Base-by-base conservation (phyloP, 2,113 vertebrate species). In the Alethe diademata region DNA sequence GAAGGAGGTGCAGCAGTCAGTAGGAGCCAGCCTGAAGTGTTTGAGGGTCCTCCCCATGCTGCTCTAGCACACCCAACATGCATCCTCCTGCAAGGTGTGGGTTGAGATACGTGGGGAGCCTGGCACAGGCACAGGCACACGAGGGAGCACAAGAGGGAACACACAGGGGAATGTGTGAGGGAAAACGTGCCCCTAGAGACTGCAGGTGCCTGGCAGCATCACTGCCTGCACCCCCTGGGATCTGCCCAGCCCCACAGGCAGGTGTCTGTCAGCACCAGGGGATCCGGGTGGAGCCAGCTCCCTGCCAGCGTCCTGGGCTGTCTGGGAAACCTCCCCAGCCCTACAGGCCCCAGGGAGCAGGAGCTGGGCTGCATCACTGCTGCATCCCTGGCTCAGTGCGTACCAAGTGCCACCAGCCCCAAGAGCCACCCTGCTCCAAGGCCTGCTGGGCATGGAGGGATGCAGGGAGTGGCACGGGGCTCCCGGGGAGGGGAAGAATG, bases 391-490 rank as follows among this genome's bases (percentile, higher is more conserved):
- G 19, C 53, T 24, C 5, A 0, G 33, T 1, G 47, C 0, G 12
- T 1, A 23, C 54, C 5, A 65, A 43, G 53, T 6, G 31, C 38
- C 78, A 36, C 3, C 42, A 22, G 6, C 2, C n/a, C 47, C 5
- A 1, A 43, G 5, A 25, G 12, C 43, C 10, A 2, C 31, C 35
- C 26, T 0, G 2, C 48, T 12, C 29, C 26, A 4, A 79, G 42
- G 23, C 61, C 57, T 22, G 4, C 4, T 6, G 38, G 72, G 42
- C 70, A 43, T 1, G 4, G 31, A 62, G 6, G 14, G 56, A 48
- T 8, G 54, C 31, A 23, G 0, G 0, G 45, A n/a, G 22, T 8
- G 60, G 18, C 10, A 60, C 4, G 0, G 16, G 24, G 14, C 2
- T 26, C 45, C 50, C 47, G 64, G 29, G 15, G 7, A 45, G 23